Conservation (phyloP, 1,140 invertebrate genomes). For the Cydia pomonella region DNA sequence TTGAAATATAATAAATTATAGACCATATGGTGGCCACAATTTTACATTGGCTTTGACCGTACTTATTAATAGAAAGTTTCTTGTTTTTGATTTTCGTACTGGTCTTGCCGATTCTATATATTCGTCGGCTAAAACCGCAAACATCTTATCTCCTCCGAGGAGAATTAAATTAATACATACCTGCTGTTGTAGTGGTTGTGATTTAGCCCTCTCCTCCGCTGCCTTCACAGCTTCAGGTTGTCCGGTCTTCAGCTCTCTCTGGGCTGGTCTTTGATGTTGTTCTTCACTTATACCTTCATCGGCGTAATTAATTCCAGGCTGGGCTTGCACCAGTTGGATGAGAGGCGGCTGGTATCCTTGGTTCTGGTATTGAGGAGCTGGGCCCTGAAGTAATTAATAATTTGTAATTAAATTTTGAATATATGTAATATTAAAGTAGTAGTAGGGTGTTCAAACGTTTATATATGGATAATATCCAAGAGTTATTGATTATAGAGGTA, state of each 20-base stretch:
- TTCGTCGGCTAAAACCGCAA: too few relatives aligned
- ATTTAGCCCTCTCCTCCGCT: slow-evolving; percentile 4
- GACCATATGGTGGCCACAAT: too few relatives aligned
- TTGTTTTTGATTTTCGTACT: too few relatives aligned
- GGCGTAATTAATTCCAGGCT: slow-evolving; percentile 40
- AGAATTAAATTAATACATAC: not conserved
- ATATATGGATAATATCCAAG: too few relatives aligned
- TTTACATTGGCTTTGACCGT: too few relatives aligned
- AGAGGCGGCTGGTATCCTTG: slow-evolving; percentile 31
- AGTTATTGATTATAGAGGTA: too few relatives aligned
- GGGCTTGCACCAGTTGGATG: slow-evolving; percentile 32
- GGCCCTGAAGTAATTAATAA: slow-evolving; percentile 6
- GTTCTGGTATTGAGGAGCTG: slow-evolving; percentile 29
- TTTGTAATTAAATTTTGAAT: not conserved
- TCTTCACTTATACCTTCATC: slow-evolving; percentile 36
- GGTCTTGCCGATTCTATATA: too few relatives aligned
- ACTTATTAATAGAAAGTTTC: too few relatives aligned
- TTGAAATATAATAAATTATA: not conserved
- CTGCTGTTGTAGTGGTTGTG: not conserved
- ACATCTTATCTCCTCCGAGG: too few relatives aligned
- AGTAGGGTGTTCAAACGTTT: too few relatives aligned
- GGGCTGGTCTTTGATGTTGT: slow-evolving; percentile 39
- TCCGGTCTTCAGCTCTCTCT: slow-evolving; percentile 38
- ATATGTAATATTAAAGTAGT: not conserved
- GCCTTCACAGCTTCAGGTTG: slow-evolving; percentile 26